Evolutionary conservation across 1,140 invertebrate species (phyloP).

Genomic region (Papilio xuthus): DNA sequence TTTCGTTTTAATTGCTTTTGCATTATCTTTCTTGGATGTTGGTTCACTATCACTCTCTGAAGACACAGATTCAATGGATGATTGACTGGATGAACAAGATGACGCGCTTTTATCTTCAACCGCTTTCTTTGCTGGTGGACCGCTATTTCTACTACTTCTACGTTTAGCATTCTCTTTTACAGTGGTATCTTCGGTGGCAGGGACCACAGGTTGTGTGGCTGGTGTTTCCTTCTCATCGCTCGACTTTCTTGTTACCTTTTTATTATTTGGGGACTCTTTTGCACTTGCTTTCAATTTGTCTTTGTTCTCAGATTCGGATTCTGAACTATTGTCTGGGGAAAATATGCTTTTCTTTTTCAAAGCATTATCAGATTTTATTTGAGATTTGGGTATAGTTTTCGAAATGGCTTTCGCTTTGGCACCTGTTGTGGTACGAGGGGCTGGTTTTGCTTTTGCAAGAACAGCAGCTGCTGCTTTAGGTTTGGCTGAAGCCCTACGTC

Average conservation of each 20-base stretch:
- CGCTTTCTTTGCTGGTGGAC: conserved; percentile 69
- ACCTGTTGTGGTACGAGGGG: conserved; percentile 56
- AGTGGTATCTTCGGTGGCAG: conserved; percentile 77
- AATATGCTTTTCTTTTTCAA: conserved; percentile 91
- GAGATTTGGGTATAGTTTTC: conserved; percentile 71
- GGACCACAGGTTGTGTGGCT: conserved; percentile 51
- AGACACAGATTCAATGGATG: conserved; percentile 71
- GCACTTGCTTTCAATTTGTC: conserved; percentile 59
- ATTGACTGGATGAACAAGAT: conserved; percentile 76
- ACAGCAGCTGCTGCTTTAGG: conserved; percentile 66
- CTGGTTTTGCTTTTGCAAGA: conserved; percentile 62
- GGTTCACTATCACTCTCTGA: conserved; percentile 74
- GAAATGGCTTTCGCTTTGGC: conserved; percentile 66
- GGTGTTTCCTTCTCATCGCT: conserved; percentile 65
- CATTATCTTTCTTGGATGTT: conserved; percentile 60
- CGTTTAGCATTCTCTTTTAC: conserved; percentile 73
- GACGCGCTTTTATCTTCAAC: conserved; percentile 72
- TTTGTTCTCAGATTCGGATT: conserved; percentile 84
- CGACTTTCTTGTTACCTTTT: conserved; percentile 65
- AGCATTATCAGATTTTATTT: conserved; percentile 72
- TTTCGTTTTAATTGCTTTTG: conserved; percentile 65
- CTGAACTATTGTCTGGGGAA: conserved; percentile 90
- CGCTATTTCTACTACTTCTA: conserved; percentile 62
- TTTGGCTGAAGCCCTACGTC: conserved; percentile 72
- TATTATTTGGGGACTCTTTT: conserved; percentile 64